These are phyloP conservation scores for Chunga burmeisteri DNA, from an alignment of 2,113 vertebrate species.

Conservation along the genomic window DNA sequence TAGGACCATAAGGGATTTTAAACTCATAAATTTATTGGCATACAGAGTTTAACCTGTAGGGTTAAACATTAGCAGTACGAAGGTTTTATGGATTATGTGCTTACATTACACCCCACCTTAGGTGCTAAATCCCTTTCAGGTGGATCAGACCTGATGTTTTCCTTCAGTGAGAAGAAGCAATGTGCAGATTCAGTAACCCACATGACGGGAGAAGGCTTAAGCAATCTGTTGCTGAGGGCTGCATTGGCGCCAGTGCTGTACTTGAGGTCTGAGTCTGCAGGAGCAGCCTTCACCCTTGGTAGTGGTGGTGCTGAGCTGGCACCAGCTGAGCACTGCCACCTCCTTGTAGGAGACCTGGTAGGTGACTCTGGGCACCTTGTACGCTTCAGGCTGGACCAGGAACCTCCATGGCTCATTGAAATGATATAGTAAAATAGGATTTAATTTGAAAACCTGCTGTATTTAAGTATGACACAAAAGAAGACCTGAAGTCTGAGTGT, in stretches of 20 bases:
- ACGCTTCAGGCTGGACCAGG: background rate
- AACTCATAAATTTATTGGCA: background rate
- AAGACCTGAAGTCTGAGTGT: background rate
- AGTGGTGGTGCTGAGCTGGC: background rate
- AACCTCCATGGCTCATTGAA: background rate
- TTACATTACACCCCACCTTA: background rate
- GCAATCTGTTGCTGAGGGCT: background rate
- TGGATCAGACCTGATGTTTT: background rate
- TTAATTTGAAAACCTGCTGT: background rate
- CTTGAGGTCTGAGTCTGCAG: background rate
- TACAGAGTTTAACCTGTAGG: background rate
- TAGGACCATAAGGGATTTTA: background rate
- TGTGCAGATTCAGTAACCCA: background rate
- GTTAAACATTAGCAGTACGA: background rate
- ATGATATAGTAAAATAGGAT: background rate
- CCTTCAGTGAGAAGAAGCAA: background rate
- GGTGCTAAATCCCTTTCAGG: background rate
- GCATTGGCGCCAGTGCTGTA: fast-evolving
- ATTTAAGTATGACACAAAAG: background rate
- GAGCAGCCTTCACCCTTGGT: background rate
- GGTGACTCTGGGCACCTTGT: background rate
- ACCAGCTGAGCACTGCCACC: background rate
- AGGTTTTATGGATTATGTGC: background rate
- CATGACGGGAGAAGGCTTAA: background rate
- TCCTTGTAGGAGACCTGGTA: background rate